These are phyloP conservation scores for Mesorhabditis sp. DNA, from an alignment of 2,888 invertebrate species.

Conservation along the genomic window DNA sequence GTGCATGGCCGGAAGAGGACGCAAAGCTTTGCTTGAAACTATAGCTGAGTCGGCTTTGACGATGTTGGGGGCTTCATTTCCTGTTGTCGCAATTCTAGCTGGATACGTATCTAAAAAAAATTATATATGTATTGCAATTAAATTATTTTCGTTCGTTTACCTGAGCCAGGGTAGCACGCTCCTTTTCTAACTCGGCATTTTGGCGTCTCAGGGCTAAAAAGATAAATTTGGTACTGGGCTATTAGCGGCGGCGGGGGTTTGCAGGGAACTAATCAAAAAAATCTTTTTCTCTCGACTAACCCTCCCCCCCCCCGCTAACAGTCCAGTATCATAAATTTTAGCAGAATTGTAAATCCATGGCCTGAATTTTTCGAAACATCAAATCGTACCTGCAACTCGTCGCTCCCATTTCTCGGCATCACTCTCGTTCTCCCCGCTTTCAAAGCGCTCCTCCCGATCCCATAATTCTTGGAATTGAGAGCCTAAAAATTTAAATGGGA, in stretches of 20 bases:
- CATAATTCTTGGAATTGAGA: conserved; percentile 13
- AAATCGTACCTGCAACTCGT: too few species aligned
- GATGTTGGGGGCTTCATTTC: conserved; percentile 22
- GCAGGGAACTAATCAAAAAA: conserved; percentile 24
- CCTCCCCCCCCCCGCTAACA: conserved; percentile 13
- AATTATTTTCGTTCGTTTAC: conserved; percentile 12
- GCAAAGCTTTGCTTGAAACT: not conserved
- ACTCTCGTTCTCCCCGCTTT: not conserved
- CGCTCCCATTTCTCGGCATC: too few species aligned
- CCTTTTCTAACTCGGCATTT: conserved; percentile 49
- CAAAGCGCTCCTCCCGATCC: not conserved
- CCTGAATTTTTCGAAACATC: too few species aligned
- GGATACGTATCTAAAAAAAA: conserved; percentile 36
- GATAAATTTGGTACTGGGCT: conserved; percentile 8
- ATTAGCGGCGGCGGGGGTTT: too few species aligned
- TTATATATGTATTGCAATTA: not conserved
- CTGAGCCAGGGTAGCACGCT: conserved; percentile 49
- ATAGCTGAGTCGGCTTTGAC: conserved; percentile 5
- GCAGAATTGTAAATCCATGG: not conserved
- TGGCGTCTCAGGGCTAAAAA: conserved; percentile 35
- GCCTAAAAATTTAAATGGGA: not conserved
- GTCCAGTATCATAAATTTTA: not conserved
- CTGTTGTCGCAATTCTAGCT: conserved; percentile 47
- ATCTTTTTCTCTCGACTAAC: conserved; percentile 17
- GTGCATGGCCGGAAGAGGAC: too few species aligned